Conservation (phyloP, 2,888 invertebrate species). For the Deilephila elpenor region DNA sequence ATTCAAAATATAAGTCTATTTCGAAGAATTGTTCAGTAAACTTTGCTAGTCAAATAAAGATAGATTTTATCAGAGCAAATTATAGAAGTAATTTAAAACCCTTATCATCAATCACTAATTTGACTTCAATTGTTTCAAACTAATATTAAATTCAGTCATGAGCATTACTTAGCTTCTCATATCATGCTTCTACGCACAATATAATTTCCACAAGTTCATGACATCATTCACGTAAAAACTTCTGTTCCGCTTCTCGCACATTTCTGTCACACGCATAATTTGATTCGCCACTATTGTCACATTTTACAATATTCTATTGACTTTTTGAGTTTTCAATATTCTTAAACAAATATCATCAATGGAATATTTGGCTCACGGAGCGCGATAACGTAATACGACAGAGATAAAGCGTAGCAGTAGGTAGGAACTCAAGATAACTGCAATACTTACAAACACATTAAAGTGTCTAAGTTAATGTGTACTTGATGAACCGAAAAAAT, state of each 20-base stretch:
- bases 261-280: neutral
- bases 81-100: neutral
- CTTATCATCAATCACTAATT: neutral
- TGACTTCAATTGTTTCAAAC: constrained; percentile 10
- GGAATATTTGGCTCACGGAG: constrained; percentile 5
- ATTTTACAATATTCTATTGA: neutral
- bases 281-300: neutral
- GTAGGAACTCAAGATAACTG: constrained; percentile 35
- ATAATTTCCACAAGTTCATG: constrained; percentile 10
- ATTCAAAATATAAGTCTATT: neutral
- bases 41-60: neutral
- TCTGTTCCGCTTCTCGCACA: neutral
- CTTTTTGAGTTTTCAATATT: neutral
- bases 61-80: neutral
- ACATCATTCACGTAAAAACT: constrained; percentile 6
- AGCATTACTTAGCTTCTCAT: constrained; percentile 4
- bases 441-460: constrained; percentile 41
- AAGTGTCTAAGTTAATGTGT: constrained; percentile 1
- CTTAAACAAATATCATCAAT: constrained; percentile 8
- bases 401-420: constrained; percentile 22
- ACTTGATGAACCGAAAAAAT: constrained; percentile 6
- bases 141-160: neutral
- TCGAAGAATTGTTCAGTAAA: constrained; percentile 6
- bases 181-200: constrained; percentile 11
- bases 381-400: constrained; percentile 22